Evolutionary conservation across 2,113 vertebrate species (phyloP).

Genomic region (Accipiter virgatus): DNA sequence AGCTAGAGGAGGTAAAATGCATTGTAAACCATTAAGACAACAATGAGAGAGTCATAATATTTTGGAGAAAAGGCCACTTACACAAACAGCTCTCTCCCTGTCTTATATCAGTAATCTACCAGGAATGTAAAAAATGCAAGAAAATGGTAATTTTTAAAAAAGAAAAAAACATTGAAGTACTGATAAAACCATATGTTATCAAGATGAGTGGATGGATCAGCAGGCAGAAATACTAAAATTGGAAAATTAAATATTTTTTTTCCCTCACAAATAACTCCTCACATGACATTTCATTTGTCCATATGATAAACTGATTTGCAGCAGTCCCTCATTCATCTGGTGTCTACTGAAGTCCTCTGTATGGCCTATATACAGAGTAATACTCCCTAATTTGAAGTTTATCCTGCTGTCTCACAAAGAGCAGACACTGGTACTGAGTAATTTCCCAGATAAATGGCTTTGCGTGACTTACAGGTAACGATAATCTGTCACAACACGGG

Average conservation of each 20-base stretch:
- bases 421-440: neutral
- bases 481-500: neutral
- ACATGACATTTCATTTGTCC: neutral
- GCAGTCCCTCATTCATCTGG: neutral
- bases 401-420: neutral
- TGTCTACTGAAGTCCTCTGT: neutral
- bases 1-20: neutral
- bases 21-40: neutral
- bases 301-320: neutral
- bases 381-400: neutral
- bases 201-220: neutral
- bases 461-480: neutral
- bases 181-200: neutral
- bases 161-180: rapidly evolving
- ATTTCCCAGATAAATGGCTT: neutral
- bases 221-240: neutral
- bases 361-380: neutral
- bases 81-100: neutral
- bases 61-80: neutral
- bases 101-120: neutral
- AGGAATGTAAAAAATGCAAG: neutral
- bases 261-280: neutral
- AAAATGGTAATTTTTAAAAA: neutral
- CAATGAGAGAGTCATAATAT: neutral
- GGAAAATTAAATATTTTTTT: neutral